Conservation (phyloP, 2,113 vertebrate genomes). For the Cyanoramphus novaezelandiae region DNA sequence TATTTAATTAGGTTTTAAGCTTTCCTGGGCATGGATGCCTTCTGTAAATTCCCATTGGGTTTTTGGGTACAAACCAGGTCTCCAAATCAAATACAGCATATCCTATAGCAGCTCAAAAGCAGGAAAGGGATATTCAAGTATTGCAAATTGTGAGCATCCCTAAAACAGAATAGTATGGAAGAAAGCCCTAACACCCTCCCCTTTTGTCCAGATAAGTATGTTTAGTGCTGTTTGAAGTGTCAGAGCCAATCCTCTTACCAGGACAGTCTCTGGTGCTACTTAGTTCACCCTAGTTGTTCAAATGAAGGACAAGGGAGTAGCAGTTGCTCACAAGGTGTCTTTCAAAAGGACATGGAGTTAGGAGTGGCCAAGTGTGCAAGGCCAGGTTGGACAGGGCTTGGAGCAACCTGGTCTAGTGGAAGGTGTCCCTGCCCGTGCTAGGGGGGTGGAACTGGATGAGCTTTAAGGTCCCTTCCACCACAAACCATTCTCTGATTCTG, state of each 20-base stretch:
- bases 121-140: not conserved
- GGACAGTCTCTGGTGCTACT: not conserved
- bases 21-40: not conserved
- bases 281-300: not conserved
- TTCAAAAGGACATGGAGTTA: not conserved
- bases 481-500: not conserved
- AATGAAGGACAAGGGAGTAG: not conserved
- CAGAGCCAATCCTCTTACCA: not conserved
- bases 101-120: not conserved
- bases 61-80: not conserved
- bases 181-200: not conserved
- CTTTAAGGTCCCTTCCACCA: not conserved
- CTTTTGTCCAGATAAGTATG: not conserved
- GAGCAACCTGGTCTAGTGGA: not conserved
- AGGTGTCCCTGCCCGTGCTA: not conserved
- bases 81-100: not conserved
- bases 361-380: not conserved
- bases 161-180: not conserved
- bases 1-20: not conserved
- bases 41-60: not conserved
- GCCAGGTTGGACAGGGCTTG: not conserved
- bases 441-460: not conserved
- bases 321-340: not conserved
- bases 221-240: not conserved
- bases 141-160: not conserved